phyloP scores from a whole-genome alignment of 2,888 invertebrate species.

The Operophtera brumata region DNA sequence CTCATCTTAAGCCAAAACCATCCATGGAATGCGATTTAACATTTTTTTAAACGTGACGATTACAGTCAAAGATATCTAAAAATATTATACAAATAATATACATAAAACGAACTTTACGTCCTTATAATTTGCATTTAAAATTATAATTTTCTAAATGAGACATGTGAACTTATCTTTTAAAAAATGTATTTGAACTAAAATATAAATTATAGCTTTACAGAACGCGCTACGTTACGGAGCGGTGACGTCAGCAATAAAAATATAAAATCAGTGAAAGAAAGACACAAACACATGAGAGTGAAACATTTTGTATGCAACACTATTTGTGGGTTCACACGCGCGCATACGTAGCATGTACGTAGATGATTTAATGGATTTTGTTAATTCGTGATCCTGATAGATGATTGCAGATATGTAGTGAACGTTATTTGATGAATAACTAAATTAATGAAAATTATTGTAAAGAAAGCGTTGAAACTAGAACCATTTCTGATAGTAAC shows the following conservation, averaged over 20 bases:
- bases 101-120: conserved; percentile 56
- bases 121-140: conserved; percentile 55
- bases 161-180: conserved; percentile 54
- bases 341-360: background rate
- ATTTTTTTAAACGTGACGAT: conserved; percentile 18
- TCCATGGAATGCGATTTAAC: conserved; percentile 32
- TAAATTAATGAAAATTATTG: background rate
- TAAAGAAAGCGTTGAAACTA: conserved; percentile 1
- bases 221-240: background rate
- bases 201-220: conserved; percentile 34
- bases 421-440: background rate
- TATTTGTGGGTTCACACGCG: conserved; percentile 4
- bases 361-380: background rate
- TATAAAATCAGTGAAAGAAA: conserved; percentile 8
- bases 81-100: conserved; percentile 32
- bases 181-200: conserved; percentile 54
- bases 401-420: background rate
- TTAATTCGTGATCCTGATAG: background rate
- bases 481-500: conserved; percentile 2
- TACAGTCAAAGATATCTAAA: conserved; percentile 32
- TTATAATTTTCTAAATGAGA: conserved; percentile 57
- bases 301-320: background rate
- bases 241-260: conserved; percentile 10
- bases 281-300: conserved; percentile 1
- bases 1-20: background rate